Percentiles rank a stretch among this genome's conserved stretches.
Evolutionary conservation across 2,888 invertebrate species (phyloP).

Genomic region (Cerastis leucographa): DNA sequence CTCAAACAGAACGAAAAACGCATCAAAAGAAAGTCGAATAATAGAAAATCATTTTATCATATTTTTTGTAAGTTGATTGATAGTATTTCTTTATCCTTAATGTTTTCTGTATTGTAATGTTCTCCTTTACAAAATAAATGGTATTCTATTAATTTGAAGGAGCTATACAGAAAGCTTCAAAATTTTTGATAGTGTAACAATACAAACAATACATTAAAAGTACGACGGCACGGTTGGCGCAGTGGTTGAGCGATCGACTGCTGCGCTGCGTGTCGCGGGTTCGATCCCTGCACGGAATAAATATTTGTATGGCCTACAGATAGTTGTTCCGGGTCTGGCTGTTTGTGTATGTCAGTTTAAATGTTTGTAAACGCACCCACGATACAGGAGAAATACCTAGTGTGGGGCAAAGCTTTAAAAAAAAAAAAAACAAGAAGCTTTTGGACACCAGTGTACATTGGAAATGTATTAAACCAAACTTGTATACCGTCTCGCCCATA

Average conservation of each 20-base stretch:
- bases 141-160: not conserved
- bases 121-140: too few relatives aligned
- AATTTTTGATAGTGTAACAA: not conserved
- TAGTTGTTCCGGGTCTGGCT: too few relatives aligned
- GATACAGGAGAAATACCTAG: too few relatives aligned
- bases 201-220: not conserved
- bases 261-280: too few relatives aligned
- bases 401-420: too few relatives aligned
- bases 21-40: not conserved
- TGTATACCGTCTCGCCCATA: conserved; percentile 14
- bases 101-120: not conserved
- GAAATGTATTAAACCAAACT: conserved; percentile 32
- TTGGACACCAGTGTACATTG: not conserved
- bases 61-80: not conserved
- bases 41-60: not conserved
- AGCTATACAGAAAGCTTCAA: not conserved
- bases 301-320: too few relatives aligned
- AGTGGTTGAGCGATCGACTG: too few relatives aligned
- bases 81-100: not conserved
- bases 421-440: not conserved
- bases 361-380: too few relatives aligned
- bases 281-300: too few relatives aligned
- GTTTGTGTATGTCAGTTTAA: too few relatives aligned
- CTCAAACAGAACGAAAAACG: too few relatives aligned
- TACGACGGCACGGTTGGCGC: too few relatives aligned